phyloP scores from a whole-genome alignment of 2,797 vertebrate genomes.

The Galagoides demidoff region DNA sequence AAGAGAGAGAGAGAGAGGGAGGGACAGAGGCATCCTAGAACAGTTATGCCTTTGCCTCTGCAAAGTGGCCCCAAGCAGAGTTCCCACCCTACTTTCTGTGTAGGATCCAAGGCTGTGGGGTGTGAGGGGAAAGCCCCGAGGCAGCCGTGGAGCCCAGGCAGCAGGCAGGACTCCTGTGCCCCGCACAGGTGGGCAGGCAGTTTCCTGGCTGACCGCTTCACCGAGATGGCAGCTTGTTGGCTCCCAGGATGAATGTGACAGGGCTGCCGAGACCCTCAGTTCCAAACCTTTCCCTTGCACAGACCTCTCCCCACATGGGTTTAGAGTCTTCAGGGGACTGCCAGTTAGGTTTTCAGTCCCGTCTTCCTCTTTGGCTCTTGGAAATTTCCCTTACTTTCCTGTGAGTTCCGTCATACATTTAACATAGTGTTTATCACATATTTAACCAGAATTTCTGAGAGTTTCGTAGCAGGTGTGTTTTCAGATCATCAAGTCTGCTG shows the following conservation, averaged over 20 bases:
- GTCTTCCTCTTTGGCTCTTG: background rate
- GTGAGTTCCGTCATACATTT: background rate
- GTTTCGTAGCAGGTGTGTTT: background rate
- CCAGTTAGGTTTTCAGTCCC: background rate
- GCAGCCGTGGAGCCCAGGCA: background rate
- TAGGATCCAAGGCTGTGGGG: background rate
- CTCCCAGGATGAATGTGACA: background rate
- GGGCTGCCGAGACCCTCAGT: background rate
- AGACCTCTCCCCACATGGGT: background rate
- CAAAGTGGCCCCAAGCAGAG: background rate
- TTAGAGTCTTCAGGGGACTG: background rate
- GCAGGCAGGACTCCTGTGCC: background rate
- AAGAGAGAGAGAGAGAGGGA: too few relatives aligned
- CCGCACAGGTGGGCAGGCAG: too few relatives aligned
- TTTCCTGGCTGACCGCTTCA: background rate
- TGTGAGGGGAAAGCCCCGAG: background rate
- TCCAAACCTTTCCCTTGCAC: background rate
- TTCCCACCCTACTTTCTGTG: background rate
- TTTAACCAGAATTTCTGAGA: background rate
- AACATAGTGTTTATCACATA: background rate
- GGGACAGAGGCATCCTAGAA: background rate
- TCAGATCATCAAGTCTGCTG: background rate
- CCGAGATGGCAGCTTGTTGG: background rate
- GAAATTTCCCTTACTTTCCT: conserved; percentile 40
- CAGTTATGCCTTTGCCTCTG: background rate